These are phyloP conservation scores for Phataginus tricuspis DNA, from an alignment of 2,797 vertebrate species.

Conservation along the genomic window DNA sequence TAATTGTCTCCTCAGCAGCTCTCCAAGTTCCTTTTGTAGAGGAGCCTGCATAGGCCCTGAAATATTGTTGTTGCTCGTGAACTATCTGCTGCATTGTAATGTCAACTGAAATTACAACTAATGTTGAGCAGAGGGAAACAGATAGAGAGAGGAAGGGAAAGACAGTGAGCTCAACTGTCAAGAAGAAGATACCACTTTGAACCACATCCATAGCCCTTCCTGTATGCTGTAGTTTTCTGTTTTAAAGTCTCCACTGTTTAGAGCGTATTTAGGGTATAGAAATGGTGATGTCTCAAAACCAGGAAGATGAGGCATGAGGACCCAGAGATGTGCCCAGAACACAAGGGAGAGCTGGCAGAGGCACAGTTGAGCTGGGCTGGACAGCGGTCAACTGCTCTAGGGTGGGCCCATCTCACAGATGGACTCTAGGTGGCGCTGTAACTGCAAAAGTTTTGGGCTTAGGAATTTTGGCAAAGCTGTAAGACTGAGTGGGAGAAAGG, in stretches of 20 bases:
- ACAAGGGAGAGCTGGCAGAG: neutral
- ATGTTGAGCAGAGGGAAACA: neutral
- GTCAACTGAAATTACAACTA: neutral
- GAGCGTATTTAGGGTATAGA: neutral
- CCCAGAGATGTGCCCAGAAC: neutral
- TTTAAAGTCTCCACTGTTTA: neutral
- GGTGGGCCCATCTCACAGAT: conserved; percentile 43
- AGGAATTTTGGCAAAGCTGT: neutral
- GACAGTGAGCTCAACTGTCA: neutral
- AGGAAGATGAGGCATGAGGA: neutral
- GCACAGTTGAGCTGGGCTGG: neutral
- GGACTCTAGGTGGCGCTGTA: conserved; percentile 87
- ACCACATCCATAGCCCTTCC: neutral
- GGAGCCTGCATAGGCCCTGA: neutral
- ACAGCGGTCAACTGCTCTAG: neutral
- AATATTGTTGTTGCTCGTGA: neutral
- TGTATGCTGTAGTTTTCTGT: neutral
- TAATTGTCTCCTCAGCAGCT: neutral
- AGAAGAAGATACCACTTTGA: neutral
- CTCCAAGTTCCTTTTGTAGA: neutral
- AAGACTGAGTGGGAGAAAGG: neutral
- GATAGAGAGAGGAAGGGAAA: neutral
- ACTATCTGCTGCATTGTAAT: neutral
- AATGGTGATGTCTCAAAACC: neutral
- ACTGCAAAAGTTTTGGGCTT: conserved; percentile 76